Base-by-base conservation (phyloP, 1,140 invertebrate species). In the Papilio xuthus region DNA sequence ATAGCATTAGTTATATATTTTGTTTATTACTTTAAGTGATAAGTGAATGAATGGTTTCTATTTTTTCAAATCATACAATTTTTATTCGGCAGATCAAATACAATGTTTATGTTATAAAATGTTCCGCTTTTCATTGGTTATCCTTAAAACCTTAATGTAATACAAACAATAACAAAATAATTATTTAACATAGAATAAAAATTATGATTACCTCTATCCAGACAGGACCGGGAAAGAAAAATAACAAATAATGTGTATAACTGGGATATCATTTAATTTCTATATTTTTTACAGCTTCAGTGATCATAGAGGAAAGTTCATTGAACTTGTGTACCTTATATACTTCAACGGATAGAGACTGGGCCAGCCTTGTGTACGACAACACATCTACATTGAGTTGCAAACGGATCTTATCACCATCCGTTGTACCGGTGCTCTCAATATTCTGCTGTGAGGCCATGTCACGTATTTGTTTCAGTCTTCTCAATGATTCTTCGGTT, bases 331-430 rank as follows among this genome's bases (percentile, higher is more conserved):
- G 88, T 83, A 92, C 86, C 85, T 79, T 89, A 86, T 90, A 82
- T 86, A 90, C 85, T 86, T 92, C 84, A 37, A 93, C 78, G 9
- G 85, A 78, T 37, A 92, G 76, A 9, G 80, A 81, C 75, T 86
- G 76, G 26, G 87, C 88, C 69, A 92, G 73, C n/a, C 84, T 86
- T 8, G 81, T 86, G 82, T 96, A 97, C 41, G 93, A 93, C 28
- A 96, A 91, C 9, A 99, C 97, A 95, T 99, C 98, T 12, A 98
- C 95, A 82, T 96, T 96, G 20, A 99, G 94, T 90, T 99, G 98
- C 78, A 97, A 94, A 67, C 98, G 95, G 90, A 99, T 99, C 94
- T 99, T 99, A 89, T 98, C 97, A 92, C 99, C 98, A 90, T 99
- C 98, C 12, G 89, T 96, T 93, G 91, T 93, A 80, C 94, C 93